Conservation (phyloP, 2,113 vertebrate genomes). For the Sapajus apella region DNA sequence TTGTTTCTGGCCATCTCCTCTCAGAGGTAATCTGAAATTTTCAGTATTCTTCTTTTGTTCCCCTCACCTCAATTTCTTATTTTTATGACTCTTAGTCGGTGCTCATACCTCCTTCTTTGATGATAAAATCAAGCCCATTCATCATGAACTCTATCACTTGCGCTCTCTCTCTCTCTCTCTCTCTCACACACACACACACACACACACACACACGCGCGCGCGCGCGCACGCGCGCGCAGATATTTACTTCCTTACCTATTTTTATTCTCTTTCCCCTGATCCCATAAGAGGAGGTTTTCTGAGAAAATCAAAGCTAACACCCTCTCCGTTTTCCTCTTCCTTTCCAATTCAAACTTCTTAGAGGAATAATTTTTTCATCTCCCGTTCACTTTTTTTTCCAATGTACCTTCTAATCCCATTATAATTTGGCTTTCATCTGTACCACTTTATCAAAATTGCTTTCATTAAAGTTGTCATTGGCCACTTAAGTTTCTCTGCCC, state of each 20-base stretch:
- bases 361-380: slow-evolving; percentile 8
- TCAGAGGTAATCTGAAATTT: background rate
- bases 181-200: background rate
- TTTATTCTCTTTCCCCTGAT: background rate
- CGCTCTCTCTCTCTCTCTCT: background rate
- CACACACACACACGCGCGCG: background rate
- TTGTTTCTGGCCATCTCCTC: background rate
- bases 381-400: background rate
- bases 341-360: slow-evolving; percentile 43
- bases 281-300: slow-evolving; percentile 34
- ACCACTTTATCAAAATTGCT: background rate
- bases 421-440: background rate
- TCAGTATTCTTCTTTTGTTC: background rate
- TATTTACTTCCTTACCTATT: background rate
- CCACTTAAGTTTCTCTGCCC: background rate
- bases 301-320: slow-evolving; percentile 35
- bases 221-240: background rate
- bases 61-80: background rate
- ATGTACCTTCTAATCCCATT: background rate
- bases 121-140: background rate
- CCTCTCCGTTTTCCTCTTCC: slow-evolving; percentile 12
- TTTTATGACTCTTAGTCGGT: background rate
- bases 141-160: background rate
- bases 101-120: background rate
- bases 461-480: background rate